A percentile compares a stretch with the other conserved stretches of the same genome.
Conservation (phyloP, 1,140 invertebrate genomes). For the Cataglyphis hispanica region DNA sequence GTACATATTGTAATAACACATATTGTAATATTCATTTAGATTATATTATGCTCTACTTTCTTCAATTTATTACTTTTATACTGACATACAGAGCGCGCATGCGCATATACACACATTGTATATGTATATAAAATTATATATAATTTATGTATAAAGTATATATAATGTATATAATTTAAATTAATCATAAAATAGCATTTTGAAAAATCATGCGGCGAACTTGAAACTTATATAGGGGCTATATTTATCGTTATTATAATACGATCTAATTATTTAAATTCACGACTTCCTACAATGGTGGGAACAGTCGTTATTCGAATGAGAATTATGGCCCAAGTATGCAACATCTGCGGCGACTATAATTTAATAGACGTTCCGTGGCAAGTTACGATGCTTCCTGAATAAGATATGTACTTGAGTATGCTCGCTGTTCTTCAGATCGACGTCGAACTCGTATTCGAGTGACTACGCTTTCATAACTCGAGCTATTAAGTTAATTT, state of each 20-base stretch:
- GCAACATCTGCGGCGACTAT: slow-evolving; percentile 54
- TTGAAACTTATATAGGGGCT: neutral
- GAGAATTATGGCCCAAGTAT: slow-evolving; percentile 39
- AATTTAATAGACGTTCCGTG: slow-evolving; percentile 50
- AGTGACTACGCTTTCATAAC: slow-evolving; percentile 65
- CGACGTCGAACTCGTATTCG: slow-evolving; percentile 40
- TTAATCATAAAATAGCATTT: slow-evolving; percentile 7
- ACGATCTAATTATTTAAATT: slow-evolving; percentile 20
- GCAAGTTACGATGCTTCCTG: slow-evolving; percentile 56
- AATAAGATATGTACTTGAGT: slow-evolving; percentile 51
- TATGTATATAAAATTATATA: no score
- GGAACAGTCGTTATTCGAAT: slow-evolving; percentile 33
- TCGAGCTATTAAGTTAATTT: slow-evolving; percentile 70
- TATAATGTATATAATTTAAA: no score
- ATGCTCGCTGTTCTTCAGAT: slow-evolving; percentile 9
- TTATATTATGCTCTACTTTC: neutral
- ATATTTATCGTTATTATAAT: slow-evolving; percentile 25
- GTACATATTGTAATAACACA: neutral
- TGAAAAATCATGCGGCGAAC: neutral
- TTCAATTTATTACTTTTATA: neutral
- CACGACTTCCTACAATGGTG: neutral
- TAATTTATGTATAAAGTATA: no score
- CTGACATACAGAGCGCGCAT: neutral
- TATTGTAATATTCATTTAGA: neutral
- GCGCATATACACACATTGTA: no score